Base-by-base conservation (phyloP, 2,113 vertebrate genomes). In the Cyprinus carpio region DNA sequence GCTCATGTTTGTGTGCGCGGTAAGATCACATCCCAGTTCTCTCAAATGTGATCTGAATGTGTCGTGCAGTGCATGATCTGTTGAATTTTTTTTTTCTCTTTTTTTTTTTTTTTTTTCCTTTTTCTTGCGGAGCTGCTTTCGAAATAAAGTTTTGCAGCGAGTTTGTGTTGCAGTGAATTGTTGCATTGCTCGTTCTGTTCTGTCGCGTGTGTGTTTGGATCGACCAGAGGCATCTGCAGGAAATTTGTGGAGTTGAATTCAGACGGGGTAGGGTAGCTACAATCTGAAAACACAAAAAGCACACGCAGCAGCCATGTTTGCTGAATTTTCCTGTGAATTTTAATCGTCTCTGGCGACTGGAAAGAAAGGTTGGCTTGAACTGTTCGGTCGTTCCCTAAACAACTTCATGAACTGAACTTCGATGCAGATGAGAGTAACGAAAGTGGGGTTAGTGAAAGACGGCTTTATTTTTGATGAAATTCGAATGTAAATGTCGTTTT, bases 261-360 rank as follows among this genome's bases (percentile, higher is more conserved):
- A 90, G 89, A 71, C 89, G 86, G 92, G 92, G 90, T 92, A 92
- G 91, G 91, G 91, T 92, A n/a, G n/a, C n/a, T n/a, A 92, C 92
- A 92, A 92, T 93, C 92, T 93, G 86, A 92, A 89, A 94, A 92
- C 93, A 93, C 92, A 92, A 93, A 94, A 94, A 94, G 92, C 92
- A 92, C 92, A 90, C 94, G 93, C 94, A 95, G 95, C 95, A 95
- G 95, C 95, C 95, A 95, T 95, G 93, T 95, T 95, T 95, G 92
- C 89, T 91, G 92, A 94, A 90, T 92, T 93, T 94, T 91, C 85
- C 85, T 83, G 81, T 87, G 92, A 94, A 93, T 94, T 94, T 92
- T 18, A 86, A 88, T 86, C 84, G 56, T 88, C 89, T 89, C 85
- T 81, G 87, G 80, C 90, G 92, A 88, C 90, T 92, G 75, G 60